Percentiles rank a stretch among this genome's conserved stretches.
These are phyloP conservation scores for Mongoloraphidia duomilia DNA, from an alignment of 2,888 invertebrate species.

Conservation along the genomic window DNA sequence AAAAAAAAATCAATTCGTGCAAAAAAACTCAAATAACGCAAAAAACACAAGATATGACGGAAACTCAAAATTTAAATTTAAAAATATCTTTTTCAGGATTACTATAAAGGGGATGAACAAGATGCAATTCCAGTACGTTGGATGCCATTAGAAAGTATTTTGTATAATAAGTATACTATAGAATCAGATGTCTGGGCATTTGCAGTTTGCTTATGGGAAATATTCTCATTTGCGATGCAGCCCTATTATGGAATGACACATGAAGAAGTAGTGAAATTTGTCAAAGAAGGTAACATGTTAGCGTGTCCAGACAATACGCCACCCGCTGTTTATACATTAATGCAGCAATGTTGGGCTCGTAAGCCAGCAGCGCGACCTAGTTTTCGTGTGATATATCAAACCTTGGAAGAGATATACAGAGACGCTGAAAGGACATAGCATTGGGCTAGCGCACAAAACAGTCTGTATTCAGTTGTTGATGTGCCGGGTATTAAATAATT, in stretches of 20 bases:
- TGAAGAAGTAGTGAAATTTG: conserved; percentile 88
- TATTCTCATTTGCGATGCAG: conserved; percentile 89
- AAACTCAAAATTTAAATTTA: too few relatives aligned
- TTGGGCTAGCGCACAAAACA: conserved; percentile 1
- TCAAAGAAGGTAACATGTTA: conserved; percentile 85
- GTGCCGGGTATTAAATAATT: conserved; percentile 5
- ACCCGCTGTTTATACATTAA: conserved; percentile 71
- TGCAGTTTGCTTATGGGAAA: conserved; percentile 93
- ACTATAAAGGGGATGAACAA: conserved; percentile 89
- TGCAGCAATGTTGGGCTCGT: conserved; percentile 87
- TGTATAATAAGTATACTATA: conserved; percentile 90
- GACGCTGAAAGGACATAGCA: conserved; percentile 22
- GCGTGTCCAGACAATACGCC: conserved; percentile 85
- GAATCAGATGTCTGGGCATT: conserved; percentile 97
- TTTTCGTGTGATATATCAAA: conserved; percentile 69
- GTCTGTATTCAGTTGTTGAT: conserved; percentile 4
- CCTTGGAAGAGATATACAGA: conserved; percentile 50
- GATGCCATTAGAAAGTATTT: conserved; percentile 95
- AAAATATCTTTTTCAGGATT: conserved; percentile 38
- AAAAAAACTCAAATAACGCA: too few relatives aligned
- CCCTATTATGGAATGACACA: conserved; percentile 97
- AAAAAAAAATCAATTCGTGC: too few relatives aligned
- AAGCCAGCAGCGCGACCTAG: conserved; percentile 75
- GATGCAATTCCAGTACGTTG: conserved; percentile 94
- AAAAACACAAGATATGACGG: too few relatives aligned